These are phyloP conservation scores for Heliothis peltigera DNA, from an alignment of 2,888 invertebrate species.

Conservation along the genomic window DNA sequence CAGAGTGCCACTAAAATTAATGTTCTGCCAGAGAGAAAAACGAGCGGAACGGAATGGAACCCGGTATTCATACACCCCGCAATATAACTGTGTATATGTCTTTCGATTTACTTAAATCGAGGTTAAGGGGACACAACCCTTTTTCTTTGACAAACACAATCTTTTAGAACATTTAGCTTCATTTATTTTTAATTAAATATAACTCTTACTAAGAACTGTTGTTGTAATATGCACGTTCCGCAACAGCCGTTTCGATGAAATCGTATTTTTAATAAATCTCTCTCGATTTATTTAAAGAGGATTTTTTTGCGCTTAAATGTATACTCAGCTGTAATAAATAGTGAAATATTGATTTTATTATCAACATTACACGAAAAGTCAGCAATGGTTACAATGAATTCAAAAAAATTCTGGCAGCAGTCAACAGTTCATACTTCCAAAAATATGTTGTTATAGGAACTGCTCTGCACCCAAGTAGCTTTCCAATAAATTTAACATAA, in stretches of 20 bases:
- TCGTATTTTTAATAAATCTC: too few species aligned
- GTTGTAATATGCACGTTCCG: too few species aligned
- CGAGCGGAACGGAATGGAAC: constrained; percentile 78
- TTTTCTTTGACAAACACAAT: constrained; percentile 10
- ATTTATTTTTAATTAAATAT: background rate
- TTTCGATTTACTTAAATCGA: constrained; percentile 71
- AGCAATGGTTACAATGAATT: too few species aligned
- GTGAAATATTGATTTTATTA: too few species aligned
- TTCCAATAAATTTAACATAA: constrained; percentile 3
- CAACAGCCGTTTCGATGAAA: too few species aligned
- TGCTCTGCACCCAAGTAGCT: background rate
- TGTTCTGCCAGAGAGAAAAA: constrained; percentile 89
- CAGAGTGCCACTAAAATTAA: constrained; percentile 87
- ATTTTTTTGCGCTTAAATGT: too few species aligned
- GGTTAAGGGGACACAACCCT: constrained; percentile 60
- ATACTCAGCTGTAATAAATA: too few species aligned
- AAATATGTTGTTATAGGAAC: background rate
- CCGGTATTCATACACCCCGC: constrained; percentile 70
- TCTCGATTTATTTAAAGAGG: too few species aligned
- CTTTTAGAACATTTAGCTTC: background rate
- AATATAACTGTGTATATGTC: constrained; percentile 57
- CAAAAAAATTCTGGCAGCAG: too few species aligned
- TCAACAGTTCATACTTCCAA: too few species aligned
- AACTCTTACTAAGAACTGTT: too few species aligned
- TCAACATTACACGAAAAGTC: too few species aligned